Evolutionary conservation across 2,888 invertebrate species (phyloP).

Genomic region (Perdita meconis): DNA sequence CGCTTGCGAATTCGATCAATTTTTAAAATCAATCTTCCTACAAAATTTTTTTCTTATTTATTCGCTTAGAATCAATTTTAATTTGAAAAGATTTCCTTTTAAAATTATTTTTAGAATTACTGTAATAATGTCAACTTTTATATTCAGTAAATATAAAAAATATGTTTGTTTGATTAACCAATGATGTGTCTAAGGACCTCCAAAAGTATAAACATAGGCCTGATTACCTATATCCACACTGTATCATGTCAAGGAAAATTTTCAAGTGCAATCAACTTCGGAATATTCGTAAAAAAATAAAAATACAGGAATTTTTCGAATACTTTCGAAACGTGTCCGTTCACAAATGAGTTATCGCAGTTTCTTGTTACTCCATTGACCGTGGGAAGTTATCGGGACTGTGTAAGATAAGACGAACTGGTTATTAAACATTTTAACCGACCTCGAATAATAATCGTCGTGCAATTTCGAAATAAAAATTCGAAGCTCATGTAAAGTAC

Average conservation of each 20-base stretch:
- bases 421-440: background rate
- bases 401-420: background rate
- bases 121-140: no score
- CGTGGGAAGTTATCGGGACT: slow-evolving; percentile 35
- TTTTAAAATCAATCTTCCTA: no score
- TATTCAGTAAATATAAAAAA: no score
- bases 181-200: no score
- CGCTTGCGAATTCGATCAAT: no score
- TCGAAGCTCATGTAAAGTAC: slow-evolving; percentile 7
- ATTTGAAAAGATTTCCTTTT: no score
- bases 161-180: no score
- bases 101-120: no score
- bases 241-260: slow-evolving; percentile 16
- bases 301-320: slow-evolving; percentile 29
- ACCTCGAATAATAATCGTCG: slow-evolving; percentile 23
- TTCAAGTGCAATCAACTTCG: slow-evolving; percentile 17
- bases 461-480: background rate
- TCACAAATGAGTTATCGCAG: slow-evolving; percentile 12
- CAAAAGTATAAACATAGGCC: no score
- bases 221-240: no score
- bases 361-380: slow-evolving; percentile 22
- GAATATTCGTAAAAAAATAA: slow-evolving; percentile 27
- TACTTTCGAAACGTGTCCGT: slow-evolving; percentile 32
- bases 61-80: no score
- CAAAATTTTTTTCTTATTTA: no score